Evolutionary conservation across 2,113 vertebrate species (phyloP).

Genomic region (human): GRCh38 chr6:16717501-16718000

Average conservation of each 20-base stretch:
- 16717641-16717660: background rate
- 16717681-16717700: background rate
- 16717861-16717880: background rate
- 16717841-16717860: background rate
- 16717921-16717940: background rate
- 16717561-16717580: background rate
- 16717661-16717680: fast-evolving
- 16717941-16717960: background rate
- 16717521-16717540: background rate
- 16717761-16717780: background rate
- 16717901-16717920: background rate
- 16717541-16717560: constrained; percentile 7
- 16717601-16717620: background rate
- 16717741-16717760: background rate
- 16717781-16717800: background rate
- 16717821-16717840: background rate
- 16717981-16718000: background rate
- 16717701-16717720: too few species aligned
- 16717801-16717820: fast-evolving
- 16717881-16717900: background rate
- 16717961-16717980: background rate
- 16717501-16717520: background rate
- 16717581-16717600: background rate
- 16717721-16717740: background rate
- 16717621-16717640: background rate